Conservation (phyloP, 2,888 invertebrate species). For the Ceramica pisi region DNA sequence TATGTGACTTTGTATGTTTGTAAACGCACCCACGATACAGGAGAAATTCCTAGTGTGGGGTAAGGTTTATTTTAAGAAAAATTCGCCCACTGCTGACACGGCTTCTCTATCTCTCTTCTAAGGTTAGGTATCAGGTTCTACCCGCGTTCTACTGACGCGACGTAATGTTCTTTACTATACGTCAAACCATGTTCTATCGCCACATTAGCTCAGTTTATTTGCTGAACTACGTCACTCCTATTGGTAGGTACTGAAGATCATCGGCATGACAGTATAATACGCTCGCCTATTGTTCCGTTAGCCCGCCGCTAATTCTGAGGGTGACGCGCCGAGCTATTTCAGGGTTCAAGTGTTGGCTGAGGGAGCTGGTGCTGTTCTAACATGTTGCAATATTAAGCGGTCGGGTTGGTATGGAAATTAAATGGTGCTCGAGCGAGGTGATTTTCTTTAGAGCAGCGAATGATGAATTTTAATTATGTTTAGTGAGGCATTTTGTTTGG, state of each 20-base stretch:
- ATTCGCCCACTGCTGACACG: too few species aligned
- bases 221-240: constrained; percentile 26
- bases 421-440: constrained; percentile 6
- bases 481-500: not conserved
- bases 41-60: too few species aligned
- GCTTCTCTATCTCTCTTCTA: too few species aligned
- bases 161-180: too few species aligned
- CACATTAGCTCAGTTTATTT: not conserved
- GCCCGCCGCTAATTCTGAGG: constrained; percentile 45
- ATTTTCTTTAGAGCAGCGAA: not conserved
- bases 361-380: constrained; percentile 24
- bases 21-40: too few species aligned
- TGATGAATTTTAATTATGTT: not conserved
- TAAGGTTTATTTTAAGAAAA: too few species aligned
- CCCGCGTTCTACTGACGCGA: too few species aligned
- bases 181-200: not conserved
- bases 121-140: too few species aligned
- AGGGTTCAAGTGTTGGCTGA: constrained; percentile 40
- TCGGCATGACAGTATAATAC: constrained; percentile 14
- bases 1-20: too few species aligned
- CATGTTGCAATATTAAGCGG: constrained; percentile 35
- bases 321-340: constrained; percentile 60
- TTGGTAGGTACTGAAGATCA: constrained; percentile 30
- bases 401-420: constrained; percentile 27
- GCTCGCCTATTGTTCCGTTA: constrained; percentile 47